These are phyloP conservation scores for Eupithecia inturbata DNA, from an alignment of 2,888 invertebrate genomes.

Conservation along the genomic window DNA sequence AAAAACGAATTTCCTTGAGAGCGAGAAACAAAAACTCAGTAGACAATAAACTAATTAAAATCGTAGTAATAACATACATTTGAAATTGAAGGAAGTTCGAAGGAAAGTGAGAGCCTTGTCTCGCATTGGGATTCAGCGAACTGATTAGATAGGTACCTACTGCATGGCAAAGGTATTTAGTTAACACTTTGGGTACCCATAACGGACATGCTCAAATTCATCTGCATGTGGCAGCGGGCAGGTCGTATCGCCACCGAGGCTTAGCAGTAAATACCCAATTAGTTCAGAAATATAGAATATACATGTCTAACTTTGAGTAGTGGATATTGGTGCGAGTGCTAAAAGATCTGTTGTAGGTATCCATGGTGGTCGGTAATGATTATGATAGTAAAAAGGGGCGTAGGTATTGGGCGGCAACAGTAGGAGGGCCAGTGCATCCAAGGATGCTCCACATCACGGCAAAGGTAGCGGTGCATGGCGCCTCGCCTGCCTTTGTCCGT, in stretches of 20 bases:
- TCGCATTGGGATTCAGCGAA: neutral
- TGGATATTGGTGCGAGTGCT: neutral
- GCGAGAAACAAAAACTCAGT: slow-evolving; percentile 66
- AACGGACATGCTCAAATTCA: no score
- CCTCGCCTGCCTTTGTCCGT: slow-evolving; percentile 79
- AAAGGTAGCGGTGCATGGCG: slow-evolving; percentile 68
- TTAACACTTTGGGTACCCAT: neutral
- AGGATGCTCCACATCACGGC: slow-evolving; percentile 55
- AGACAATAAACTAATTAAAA: neutral
- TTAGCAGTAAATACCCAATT: neutral
- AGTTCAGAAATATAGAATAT: neutral
- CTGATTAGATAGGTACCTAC: neutral
- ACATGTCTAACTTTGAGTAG: no score
- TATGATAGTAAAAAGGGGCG: slow-evolving; percentile 28
- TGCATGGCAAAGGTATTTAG: neutral
- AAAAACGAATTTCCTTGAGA: slow-evolving; percentile 68
- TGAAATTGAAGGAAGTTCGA: neutral
- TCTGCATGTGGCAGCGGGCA: neutral
- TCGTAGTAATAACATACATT: neutral
- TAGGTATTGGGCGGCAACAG: slow-evolving; percentile 46
- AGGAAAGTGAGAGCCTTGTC: neutral
- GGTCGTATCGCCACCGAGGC: neutral
- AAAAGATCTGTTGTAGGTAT: neutral
- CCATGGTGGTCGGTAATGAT: neutral
- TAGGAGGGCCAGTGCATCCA: slow-evolving; percentile 50